Conservation (phyloP, 2,888 invertebrate genomes). For the Marronus borbonicus region DNA sequence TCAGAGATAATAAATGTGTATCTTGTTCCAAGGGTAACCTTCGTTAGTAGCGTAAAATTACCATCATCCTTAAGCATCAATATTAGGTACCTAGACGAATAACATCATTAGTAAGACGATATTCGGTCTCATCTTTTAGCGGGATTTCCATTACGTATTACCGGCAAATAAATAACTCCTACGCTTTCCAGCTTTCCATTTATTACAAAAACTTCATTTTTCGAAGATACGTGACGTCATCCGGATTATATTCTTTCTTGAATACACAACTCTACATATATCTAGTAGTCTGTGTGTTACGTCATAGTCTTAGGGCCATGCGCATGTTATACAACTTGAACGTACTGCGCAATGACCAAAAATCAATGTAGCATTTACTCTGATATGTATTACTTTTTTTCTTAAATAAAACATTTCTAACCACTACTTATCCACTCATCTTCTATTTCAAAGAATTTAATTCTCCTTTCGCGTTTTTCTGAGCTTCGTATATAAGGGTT, state of each 20-base stretch:
- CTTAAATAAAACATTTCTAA: slow-evolving; percentile 4
- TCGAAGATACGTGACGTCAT: slow-evolving; percentile 19
- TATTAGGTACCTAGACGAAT: too few relatives aligned
- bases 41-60: too few relatives aligned
- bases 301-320: slow-evolving; percentile 21
- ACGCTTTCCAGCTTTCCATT: background rate
- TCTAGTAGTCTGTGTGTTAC: slow-evolving; percentile 2
- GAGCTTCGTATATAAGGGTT: too few relatives aligned
- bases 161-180: background rate
- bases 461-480: too few relatives aligned
- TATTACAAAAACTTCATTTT: background rate
- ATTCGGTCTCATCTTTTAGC: background rate
- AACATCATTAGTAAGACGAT: too few relatives aligned
- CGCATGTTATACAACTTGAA: slow-evolving; percentile 10
- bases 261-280: slow-evolving; percentile 26
- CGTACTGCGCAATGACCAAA: slow-evolving; percentile 39
- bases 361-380: slow-evolving; percentile 40
- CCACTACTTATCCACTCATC: too few relatives aligned
- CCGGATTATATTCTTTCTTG: background rate
- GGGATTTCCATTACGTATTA: background rate
- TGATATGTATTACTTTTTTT: slow-evolving; percentile 1
- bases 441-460: too few relatives aligned
- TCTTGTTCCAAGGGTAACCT: too few relatives aligned
- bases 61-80: too few relatives aligned
- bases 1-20: too few relatives aligned